Evolutionary conservation across 2,797 vertebrate genomes (phyloP), one percentile per base, ranked within the genome.

Genomic region (Odontamblyopus lacepedii): DNA sequence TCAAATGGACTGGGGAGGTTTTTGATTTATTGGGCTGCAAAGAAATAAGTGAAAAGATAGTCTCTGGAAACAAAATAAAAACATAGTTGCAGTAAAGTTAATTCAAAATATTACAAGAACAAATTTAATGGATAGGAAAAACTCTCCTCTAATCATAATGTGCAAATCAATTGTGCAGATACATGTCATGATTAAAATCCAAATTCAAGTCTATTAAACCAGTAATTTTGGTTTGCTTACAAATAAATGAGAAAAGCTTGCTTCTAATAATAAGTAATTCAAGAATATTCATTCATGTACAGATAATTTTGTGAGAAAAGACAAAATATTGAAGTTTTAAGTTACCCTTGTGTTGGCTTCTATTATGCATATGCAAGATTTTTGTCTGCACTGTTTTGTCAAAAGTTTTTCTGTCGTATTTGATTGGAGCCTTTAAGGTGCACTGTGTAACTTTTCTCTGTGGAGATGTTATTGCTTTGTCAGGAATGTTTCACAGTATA

Each of bases 1-100:
- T 80, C 74, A 70, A 70, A 74, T 51, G 73, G 67, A 67, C 79
- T 87, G 83, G 82, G 72, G 27, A 57, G 69, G 71, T 77, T 63
- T 61, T n/a, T 35, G 73, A 87, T 87, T 64, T 85, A 77, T 89
- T 80, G 80, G 72, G 30, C 32, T 77, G 66, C 67, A 53, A 60
- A 60, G 9, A 59, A 79, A 69, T 61, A 32, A 9, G n/a, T 32
- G 27, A 19, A 61, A 30, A 8, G 15, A 6, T 61, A 9, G 19
- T 19, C 7, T 55, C 53, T 55, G 53, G 19, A 55, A 55, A 55
- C 19, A 55, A 3, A 55, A n/a, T n/a, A n/a, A 55, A 55, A 55
- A 55, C 6, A 23, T 8, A 9, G 19, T 23, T 48, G 3, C 44
- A 48, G 44, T 48, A 48, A 48, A 48, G 12, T 48, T 15, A 16